Conservation (phyloP, 2,888 invertebrate species). For the Nemapogon koenigi region DNA sequence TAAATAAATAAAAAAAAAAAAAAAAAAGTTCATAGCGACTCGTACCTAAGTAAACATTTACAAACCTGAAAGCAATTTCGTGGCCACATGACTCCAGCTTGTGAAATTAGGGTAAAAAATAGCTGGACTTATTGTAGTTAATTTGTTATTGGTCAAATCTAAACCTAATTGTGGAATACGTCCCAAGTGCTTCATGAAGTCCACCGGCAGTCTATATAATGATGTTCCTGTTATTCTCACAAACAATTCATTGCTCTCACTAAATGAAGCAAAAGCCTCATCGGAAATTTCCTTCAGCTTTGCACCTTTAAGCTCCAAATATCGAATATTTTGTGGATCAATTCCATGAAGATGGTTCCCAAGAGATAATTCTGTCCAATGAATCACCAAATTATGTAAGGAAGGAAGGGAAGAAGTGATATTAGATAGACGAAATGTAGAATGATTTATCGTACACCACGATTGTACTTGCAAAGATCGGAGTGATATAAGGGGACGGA, state of each 20-base stretch:
- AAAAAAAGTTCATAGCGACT: too few species aligned
- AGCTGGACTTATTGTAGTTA: slow-evolving; percentile 80
- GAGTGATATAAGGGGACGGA: slow-evolving; percentile 74
- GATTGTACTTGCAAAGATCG: slow-evolving; percentile 75
- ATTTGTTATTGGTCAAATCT: slow-evolving; percentile 82
- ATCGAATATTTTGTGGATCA: slow-evolving; percentile 79
- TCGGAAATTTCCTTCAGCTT: slow-evolving; percentile 77
- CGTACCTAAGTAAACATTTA: slow-evolving; percentile 7
- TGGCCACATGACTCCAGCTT: slow-evolving; percentile 87
- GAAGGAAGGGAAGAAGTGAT: slow-evolving; percentile 75
- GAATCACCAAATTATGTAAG: slow-evolving; percentile 76
- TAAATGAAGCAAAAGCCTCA: slow-evolving; percentile 78
- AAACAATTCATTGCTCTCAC: slow-evolving; percentile 76
- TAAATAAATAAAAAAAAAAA: slow-evolving; percentile 17
- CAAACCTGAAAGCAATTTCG: slow-evolving; percentile 82
- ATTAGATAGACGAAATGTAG: slow-evolving; percentile 70
- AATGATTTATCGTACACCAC: slow-evolving; percentile 77
- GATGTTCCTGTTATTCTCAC: slow-evolving; percentile 80
- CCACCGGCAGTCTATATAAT: slow-evolving; percentile 79
- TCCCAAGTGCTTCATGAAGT: slow-evolving; percentile 78
- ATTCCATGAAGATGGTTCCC: slow-evolving; percentile 78
- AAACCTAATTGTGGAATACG: slow-evolving; percentile 82
- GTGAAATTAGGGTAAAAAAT: slow-evolving; percentile 87
- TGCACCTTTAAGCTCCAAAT: slow-evolving; percentile 80
- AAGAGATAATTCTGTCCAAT: slow-evolving; percentile 76